phyloP scores from a whole-genome alignment of 2,888 invertebrate genomes.

The Eristalis intricaria region DNA sequence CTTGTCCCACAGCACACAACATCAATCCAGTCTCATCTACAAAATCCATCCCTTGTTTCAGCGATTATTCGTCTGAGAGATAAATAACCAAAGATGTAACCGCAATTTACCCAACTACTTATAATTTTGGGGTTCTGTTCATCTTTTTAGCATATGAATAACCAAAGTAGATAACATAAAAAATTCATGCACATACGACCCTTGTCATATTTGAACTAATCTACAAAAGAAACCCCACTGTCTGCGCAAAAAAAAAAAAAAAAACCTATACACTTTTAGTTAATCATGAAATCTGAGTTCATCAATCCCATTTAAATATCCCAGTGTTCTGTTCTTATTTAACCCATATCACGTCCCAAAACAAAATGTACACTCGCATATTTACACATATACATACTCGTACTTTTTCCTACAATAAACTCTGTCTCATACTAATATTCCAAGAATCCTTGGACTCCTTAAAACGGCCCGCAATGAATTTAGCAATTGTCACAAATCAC shows the following conservation, averaged over 20 bases:
- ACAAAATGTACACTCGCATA: not conserved
- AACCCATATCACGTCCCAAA: constrained; percentile 24
- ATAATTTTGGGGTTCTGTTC: not conserved
- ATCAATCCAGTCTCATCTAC: not conserved
- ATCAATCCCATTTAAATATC: not conserved
- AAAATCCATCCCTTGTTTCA: not conserved
- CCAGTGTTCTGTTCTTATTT: not conserved
- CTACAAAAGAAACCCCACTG: not conserved
- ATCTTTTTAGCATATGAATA: not conserved
- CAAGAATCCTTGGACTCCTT: constrained; percentile 25
- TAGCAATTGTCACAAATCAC: constrained; percentile 41
- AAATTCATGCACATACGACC: not conserved
- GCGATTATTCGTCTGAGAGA: not conserved
- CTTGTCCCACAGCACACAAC: not conserved
- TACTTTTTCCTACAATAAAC: constrained; percentile 3
- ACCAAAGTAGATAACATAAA: not conserved
- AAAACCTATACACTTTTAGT: not conserved
- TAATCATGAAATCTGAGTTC: constrained; percentile 4
- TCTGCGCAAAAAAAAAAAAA: not conserved
- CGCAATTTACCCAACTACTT: not conserved
- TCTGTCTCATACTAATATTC: constrained; percentile 5
- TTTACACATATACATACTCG: not conserved
- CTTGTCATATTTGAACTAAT: not conserved
- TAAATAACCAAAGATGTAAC: not conserved
- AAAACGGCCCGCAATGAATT: constrained; percentile 14